Evolutionary conservation across 2,797 vertebrate genomes (phyloP), one percentile per base, ranked within the genome.

Genomic region (Australoheros facetus): DNA sequence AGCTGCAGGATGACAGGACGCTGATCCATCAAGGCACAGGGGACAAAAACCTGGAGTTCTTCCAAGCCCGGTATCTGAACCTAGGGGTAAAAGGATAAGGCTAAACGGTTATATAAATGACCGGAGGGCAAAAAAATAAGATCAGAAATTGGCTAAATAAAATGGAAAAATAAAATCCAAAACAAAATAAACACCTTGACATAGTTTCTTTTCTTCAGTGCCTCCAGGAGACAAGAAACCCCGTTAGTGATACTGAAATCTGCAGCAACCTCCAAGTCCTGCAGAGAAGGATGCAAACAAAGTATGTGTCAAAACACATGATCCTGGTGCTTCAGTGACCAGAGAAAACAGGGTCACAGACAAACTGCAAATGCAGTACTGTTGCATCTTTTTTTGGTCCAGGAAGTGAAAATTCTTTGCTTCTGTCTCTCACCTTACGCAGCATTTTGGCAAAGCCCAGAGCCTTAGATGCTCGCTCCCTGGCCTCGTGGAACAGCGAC

Each of bases 381-480:
- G 75, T 48, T 78, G 71, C 72, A 78, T 51, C 48, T 39, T 42
- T 66, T 66, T 23, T 66, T 66, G 19, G 42, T 69, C 16, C 54
- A 72, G 71, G 57, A 42, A 80, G 16, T 32, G 17, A 73, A 66
- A 82, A 30, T 7, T 73, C 34, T 74, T 64, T 4, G 30, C 34
- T 75, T 74, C 34, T 23, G 53, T 30, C 34, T 60, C 94, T 93
- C 91, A 99, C 98, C 96, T 99, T 99, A 75, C 98, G 97, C 73
- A 99, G 93, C 98, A 99, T 99, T 89, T 99, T 99, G 77, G 98
- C 98, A 92, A 99, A 99, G 19, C 98, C 98, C 79, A 99, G 96
- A 3, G 98, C 98, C 92, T 99, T 99, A 70, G 98, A 99, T 1
- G 98, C 98, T 77, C 98, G 94, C 77, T 99, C 98, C 82, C 98